Evolutionary conservation across 2,797 vertebrate species (phyloP).

Genomic region (Tympanoctomys barrerae): DNA sequence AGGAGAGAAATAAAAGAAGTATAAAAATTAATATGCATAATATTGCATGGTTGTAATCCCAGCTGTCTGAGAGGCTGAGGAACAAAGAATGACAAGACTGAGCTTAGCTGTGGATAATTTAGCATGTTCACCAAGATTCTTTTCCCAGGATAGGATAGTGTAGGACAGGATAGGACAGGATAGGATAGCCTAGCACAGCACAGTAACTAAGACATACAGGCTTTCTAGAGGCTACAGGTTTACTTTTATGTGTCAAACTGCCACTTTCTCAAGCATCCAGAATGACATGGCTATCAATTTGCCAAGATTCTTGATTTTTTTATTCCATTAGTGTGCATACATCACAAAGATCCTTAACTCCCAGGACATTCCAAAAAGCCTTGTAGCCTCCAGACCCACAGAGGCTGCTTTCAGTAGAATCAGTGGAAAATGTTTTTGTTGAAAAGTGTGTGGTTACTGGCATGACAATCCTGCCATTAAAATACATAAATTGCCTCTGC

Average conservation of each 20-base stretch:
- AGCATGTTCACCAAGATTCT: too few species aligned
- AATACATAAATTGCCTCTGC: slow-evolving; percentile 15
- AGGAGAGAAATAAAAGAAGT: too few species aligned
- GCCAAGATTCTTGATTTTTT: slow-evolving; percentile 14
- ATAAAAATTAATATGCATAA: too few species aligned
- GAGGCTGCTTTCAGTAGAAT: background rate
- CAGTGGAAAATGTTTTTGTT: background rate
- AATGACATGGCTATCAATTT: slow-evolving; percentile 35
- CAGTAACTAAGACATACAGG: background rate
- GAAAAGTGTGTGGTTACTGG: background rate
- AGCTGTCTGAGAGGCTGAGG: too few species aligned
- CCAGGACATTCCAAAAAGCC: background rate
- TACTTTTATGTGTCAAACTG: slow-evolving; percentile 33
- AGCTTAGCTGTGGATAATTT: too few species aligned
- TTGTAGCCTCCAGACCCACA: background rate
- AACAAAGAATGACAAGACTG: too few species aligned
- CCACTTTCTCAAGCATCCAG: slow-evolving; percentile 21
- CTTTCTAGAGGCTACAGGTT: slow-evolving; percentile 48
- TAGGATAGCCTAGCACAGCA: too few species aligned
- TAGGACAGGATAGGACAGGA: too few species aligned
- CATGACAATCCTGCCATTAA: slow-evolving; percentile 35
- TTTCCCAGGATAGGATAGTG: too few species aligned
- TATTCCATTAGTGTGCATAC: background rate
- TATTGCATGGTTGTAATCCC: too few species aligned
- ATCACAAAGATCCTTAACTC: background rate